Evolutionary conservation across 2,888 invertebrate genomes (phyloP).

Genomic region (Spisula subtruncata): DNA sequence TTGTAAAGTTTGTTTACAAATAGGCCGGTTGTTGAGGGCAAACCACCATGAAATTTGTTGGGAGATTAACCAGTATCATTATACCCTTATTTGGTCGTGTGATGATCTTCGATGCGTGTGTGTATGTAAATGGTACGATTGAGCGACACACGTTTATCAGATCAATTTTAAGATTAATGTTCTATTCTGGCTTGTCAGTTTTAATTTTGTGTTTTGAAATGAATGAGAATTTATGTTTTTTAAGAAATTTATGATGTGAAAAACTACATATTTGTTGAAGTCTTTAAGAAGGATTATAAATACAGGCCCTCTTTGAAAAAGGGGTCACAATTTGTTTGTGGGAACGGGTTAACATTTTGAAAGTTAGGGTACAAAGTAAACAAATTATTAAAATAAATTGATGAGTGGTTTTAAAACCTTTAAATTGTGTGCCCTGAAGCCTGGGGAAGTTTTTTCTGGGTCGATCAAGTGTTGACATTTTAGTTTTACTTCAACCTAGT

Average conservation of each 20-base stretch:
- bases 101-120: not conserved
- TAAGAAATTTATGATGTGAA: not conserved
- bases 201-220: not conserved
- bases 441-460: too few species aligned
- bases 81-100: slow-evolving; percentile 3
- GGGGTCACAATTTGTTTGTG: not conserved
- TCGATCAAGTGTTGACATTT: too few species aligned
- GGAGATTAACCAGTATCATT: slow-evolving; percentile 23
- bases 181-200: not conserved
- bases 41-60: slow-evolving; percentile 6
- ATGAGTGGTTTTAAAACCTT: too few species aligned
- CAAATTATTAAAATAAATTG: not conserved
- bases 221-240: not conserved
- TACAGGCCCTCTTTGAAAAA: not conserved
- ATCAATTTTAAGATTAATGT: not conserved
- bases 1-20: slow-evolving; percentile 35
- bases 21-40: slow-evolving; percentile 24
- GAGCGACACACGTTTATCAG: not conserved
- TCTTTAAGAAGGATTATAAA: slow-evolving; percentile 3
- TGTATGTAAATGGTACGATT: not conserved
- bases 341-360: not conserved
- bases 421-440: not conserved
- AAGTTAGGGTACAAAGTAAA: not conserved
- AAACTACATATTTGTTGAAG: not conserved
- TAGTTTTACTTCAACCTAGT: too few species aligned